Conservation (phyloP, 1,140 invertebrate genomes). For the Drosophila kohkoa region DNA sequence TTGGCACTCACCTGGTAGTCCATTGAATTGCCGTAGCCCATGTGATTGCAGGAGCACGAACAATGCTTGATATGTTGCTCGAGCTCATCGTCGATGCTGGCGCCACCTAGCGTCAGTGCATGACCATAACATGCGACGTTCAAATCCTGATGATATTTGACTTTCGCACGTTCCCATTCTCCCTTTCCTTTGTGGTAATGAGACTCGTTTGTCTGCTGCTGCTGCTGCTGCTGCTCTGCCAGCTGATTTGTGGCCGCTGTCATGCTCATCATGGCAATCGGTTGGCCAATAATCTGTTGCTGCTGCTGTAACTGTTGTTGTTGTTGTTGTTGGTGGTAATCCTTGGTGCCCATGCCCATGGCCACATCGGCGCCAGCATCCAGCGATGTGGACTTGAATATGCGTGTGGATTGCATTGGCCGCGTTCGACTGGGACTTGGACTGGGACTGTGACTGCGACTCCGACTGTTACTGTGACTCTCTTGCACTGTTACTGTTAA, state of each 20-base stretch:
- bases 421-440: constrained; percentile 27
- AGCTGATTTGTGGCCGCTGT: constrained; percentile 59
- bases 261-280: constrained; percentile 31
- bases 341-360: neutral
- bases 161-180: constrained; percentile 33
- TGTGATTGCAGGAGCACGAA: constrained; percentile 95
- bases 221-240: constrained; percentile 51
- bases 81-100: constrained; percentile 89
- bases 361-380: constrained; percentile 35
- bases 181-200: constrained; percentile 41
- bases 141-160: constrained; percentile 53
- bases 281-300: constrained; percentile 53
- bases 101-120: constrained; percentile 78
- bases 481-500: constrained; percentile 76
- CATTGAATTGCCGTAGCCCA: constrained; percentile 96
- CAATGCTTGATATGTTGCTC: constrained; percentile 94
- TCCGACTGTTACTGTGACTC: constrained; percentile 52
- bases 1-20: constrained; percentile 91
- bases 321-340: constrained; percentile 21
- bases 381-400: constrained; percentile 67
- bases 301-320: constrained; percentile 39
- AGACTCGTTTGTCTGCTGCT: constrained; percentile 51
- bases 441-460: constrained; percentile 44
- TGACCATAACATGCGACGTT: constrained; percentile 40
- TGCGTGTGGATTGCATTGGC: constrained; percentile 59